Evolutionary conservation across 2,797 vertebrate genomes (phyloP), one percentile per base, ranked within the genome.

Genomic region (Esox masquinongy): DNA sequence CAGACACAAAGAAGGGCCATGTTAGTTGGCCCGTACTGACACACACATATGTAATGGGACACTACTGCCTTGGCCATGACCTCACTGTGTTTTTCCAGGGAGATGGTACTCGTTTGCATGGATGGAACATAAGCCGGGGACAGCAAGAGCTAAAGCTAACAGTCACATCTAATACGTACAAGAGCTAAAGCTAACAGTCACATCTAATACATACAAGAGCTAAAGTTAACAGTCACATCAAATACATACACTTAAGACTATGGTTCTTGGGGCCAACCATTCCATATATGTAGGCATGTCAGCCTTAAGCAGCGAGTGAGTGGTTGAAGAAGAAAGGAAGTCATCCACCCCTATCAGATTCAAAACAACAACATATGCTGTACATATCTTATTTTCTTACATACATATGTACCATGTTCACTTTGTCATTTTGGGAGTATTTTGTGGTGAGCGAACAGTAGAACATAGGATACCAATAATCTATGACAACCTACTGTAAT

Each of bases 1-100:
- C 50, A 19, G 15, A 26, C 64, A 84, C 81, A 84, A 83, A 85
- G 11, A 70, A 29, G 82, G 80, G 51, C 77, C 79, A 80, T 86
- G 89, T 87, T 82, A 82, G 78, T 84, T 86, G 82, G 61, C 80
- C 80, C 78, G 81, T 24, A 1, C 82, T 85, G 86, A 88, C 85
- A 80, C 85, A 80, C 77, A 79, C 78, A 77, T n/a, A n/a, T 91
- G 93, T 93, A 94, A 94, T 90, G 79, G 77, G 85, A 94, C 74
- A 81, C 88, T 85, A 79, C 68, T 76, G 82, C 84, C 83, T 74
- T 6, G 73, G 84, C 80, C 86, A 89, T 94, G 92, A 93, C 92
- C 91, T 94, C 92, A 93, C 85, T 71, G 70, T 86, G 84, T 88
- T 88, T 92, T 92, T 92, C 85, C 88, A 88, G 79, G 76, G 47